Conservation (phyloP, 1,140 invertebrate species). For the Drosophila tropicalis region DNA sequence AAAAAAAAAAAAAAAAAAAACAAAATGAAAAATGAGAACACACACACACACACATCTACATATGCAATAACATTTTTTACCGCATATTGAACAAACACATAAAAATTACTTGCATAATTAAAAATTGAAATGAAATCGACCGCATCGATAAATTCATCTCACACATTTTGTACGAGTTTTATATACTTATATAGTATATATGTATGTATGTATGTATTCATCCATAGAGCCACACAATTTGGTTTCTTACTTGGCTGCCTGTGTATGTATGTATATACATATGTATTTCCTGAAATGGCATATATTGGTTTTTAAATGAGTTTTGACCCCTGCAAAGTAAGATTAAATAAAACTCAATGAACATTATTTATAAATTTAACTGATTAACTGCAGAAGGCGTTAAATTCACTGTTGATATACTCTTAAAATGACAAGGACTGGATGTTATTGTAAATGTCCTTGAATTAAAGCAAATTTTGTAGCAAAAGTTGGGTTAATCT, state of each 20-base stretch:
- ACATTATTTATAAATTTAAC: not conserved
- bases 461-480: too few relatives aligned
- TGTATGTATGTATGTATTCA: not conserved
- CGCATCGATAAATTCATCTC: conserved; percentile 44
- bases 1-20: conserved; percentile 48
- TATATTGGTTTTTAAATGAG: not conserved
- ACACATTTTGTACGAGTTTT: conserved; percentile 11
- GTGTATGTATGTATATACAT: not conserved
- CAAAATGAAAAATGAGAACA: conserved; percentile 3
- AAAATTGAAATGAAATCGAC: conserved; percentile 51
- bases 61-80: conserved; percentile 19
- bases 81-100: conserved; percentile 23
- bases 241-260: not conserved
- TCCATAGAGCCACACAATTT: not conserved
- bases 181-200: conserved; percentile 15
- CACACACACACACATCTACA: not conserved
- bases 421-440: too few relatives aligned
- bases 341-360: not conserved
- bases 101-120: conserved; percentile 53
- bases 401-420: too few relatives aligned
- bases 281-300: not conserved
- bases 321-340: not conserved
- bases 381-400: not conserved
- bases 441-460: too few relatives aligned
- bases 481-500: too few relatives aligned